phyloP scores from a whole-genome alignment of 2,797 vertebrate species.

The Oophaga sylvatica region DNA sequence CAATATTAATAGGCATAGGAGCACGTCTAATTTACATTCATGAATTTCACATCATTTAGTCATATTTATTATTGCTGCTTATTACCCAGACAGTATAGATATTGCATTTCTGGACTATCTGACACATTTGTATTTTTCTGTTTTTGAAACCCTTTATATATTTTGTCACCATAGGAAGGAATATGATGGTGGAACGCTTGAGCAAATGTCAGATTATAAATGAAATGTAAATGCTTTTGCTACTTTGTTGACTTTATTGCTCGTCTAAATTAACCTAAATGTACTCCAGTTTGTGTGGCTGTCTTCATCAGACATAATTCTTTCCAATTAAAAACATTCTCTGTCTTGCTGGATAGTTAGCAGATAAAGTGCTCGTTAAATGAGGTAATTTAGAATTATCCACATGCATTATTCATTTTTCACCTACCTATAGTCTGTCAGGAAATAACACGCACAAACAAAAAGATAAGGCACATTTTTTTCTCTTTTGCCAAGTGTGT shows the following conservation, averaged over 20 bases:
- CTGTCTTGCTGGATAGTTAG: slow-evolving; percentile 24
- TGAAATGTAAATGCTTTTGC: slow-evolving; percentile 22
- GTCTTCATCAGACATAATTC: slow-evolving; percentile 27
- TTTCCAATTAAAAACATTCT: slow-evolving; percentile 51
- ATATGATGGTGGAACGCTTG: slow-evolving; percentile 2
- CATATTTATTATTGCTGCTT: background rate
- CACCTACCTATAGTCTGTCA: slow-evolving; percentile 35
- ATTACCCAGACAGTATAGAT: background rate
- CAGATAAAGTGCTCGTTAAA: slow-evolving; percentile 23
- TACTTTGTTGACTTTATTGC: slow-evolving; percentile 34
- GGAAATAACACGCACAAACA: slow-evolving; percentile 52
- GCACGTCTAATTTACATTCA: background rate
- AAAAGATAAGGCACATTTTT: slow-evolving; percentile 15
- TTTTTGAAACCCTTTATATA: background rate
- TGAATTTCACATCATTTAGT: background rate
- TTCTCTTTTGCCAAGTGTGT: slow-evolving; percentile 33
- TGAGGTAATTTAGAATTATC: slow-evolving; percentile 40
- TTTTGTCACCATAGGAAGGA: background rate
- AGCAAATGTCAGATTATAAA: slow-evolving; percentile 11
- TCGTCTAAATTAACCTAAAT: slow-evolving; percentile 25
- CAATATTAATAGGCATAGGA: background rate
- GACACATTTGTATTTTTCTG: background rate
- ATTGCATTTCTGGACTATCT: background rate
- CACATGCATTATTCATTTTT: slow-evolving; percentile 48
- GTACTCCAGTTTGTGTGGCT: slow-evolving; percentile 21